Evolutionary conservation across 2,797 vertebrate species (phyloP), one percentile per base, ranked within the genome.

Genomic region (Tolypeutes matacus): DNA sequence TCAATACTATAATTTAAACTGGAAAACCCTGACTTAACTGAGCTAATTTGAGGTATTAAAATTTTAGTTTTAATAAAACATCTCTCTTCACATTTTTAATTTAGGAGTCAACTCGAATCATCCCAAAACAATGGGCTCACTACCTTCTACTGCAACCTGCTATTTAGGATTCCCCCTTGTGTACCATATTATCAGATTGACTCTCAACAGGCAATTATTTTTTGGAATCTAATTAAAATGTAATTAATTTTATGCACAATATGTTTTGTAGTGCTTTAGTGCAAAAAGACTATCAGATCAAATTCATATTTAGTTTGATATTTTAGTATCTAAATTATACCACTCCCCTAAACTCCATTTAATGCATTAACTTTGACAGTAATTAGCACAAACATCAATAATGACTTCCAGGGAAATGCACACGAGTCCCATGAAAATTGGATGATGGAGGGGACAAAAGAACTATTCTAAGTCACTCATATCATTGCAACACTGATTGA

Each of bases 191-290:
- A 93, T 92, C 69, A 81, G 53, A 83, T 21, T 76, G 42, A 88
- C n/a, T 78, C 11, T 96, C 36, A 93, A 53, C 5, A 36, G 83
- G 1, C 36, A 65, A 95, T 94, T 90, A 92, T 23, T 29, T 95
- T 94, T 72, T 94, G 77, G 77, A 96, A 94, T 65, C 72, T 95
- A 97, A 96, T 97, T 96, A 96, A 98, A 97, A 92, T 93, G 17
- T 83, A 95, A 95, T 95, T 96, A 90, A 95, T 96, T 97, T 97
- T 95, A 95, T 96, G 82, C 80, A 90, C 92, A 97, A 31, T 23
- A 96, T 97, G 42, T 96, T 98, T 94, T 94, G 39, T 6, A 92
- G 20, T 76, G 70, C 51, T 96, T 95, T 80, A 70, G 9, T 97
- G 39, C 90, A 96, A 39, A 95, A 83, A 77, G 75, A 6, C 17